Base-by-base conservation (phyloP, 2,113 vertebrate species). In the Bubo scandiacus region DNA sequence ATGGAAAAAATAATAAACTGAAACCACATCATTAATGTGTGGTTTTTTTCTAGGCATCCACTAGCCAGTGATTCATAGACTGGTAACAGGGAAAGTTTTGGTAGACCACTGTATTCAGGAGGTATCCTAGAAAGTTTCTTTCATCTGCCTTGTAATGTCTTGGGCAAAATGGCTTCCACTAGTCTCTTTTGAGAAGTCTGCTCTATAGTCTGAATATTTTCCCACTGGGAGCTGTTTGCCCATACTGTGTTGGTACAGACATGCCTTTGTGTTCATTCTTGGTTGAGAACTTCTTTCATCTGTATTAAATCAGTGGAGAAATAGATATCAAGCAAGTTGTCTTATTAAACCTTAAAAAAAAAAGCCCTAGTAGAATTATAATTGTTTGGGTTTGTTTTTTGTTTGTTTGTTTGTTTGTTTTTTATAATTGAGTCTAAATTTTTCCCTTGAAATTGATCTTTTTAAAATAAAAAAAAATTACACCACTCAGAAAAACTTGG, bases 111-210 rank as follows among this genome's bases (percentile, higher is more conserved):
- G 49, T 67, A 66, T 81, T 81, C 49, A 32, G n/a, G 47, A 86
- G 8, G 8, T 59, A 73, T 52, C 51, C 51, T 54, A 88, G 71
- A 94, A 96, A 81, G 36, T 75, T 95, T 97, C 23, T 94, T 96
- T 91, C 23, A 59, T 88, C 18, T 9, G 2, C 51, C 68, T 88
- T 93, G 79, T 71, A 90, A 77, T 45, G 36, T 91, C 68, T 88
- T 90, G 68, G 43, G 78, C 43, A 78, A 96, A 92, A 92, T 75
- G 74, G 22, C 29, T 92, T 96, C 80, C 49, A 94, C 17, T 52
- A 21, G 16, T 66, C 40, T 74, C 58, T 63, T 84, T 61, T 81
- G 78, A 68, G 62, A 30, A 75, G 15, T 17, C 21, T n/a, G 30
- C 5, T 91, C 42, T 79, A 9, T 49, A 70, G 22, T 47, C 15